Evolutionary conservation across 2,113 vertebrate genomes (phyloP), one percentile per base, ranked within the genome.

Genomic region (Ascaphus truei): DNA sequence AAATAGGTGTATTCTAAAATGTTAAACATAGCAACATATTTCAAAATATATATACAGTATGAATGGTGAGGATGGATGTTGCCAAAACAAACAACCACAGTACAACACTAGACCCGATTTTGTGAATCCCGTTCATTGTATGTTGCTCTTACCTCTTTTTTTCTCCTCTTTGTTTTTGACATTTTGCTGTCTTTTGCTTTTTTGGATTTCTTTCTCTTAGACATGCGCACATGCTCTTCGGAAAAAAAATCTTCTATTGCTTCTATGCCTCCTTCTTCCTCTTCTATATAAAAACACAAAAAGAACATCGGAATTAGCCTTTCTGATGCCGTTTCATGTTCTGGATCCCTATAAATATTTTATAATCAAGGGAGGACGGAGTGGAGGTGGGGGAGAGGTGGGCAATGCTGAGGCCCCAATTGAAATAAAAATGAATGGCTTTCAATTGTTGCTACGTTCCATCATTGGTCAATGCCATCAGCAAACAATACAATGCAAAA

Each of bases 151-250:
- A 95, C 93, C 90, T 95, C 94, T 83, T 91, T 96, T 86, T 92
- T 93, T 78, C 91, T 92, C 77, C 92, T 91, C 53, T 83, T 87
- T 71, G 90, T 83, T 86, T 94, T 94, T 63, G 86, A 81, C 67
- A 83, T 76, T 72, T 93, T 95, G 62, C 83, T 82, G 27, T 94
- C 93, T 80, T 92, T 94, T 73, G 86, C 85, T 81, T 94, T 95
- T 84, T 91, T 91, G 30, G 88, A 73, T 75, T 94, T 96, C 75
- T 85, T 85, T 81, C 91, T 93, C 79, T 93, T 86, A 53, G 87
- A 89, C 34, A 86, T 81, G 39, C 85, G 80, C 1, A 92, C 77
- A 6, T 85, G 85, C 22, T 92, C 89, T 9, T 88, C 92, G 0
- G 89, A 75, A 13, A 92, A 95, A 81, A 96, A 93, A 72, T 88